Conservation (phyloP, 2,888 invertebrate species). For the Odontocerum albicorne region DNA sequence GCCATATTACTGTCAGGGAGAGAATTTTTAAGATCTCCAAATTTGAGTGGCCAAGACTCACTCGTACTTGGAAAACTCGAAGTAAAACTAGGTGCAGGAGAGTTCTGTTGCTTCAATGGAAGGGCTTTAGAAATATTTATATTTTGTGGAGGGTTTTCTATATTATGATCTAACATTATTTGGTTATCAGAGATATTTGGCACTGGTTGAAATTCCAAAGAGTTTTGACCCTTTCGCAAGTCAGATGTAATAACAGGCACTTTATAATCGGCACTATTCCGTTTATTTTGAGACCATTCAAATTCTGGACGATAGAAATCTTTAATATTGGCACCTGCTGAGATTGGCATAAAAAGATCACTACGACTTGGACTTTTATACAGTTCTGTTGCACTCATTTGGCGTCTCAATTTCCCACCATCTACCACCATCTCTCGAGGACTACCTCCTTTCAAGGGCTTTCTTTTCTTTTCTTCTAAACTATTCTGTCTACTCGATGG, state of each 20-base stretch:
- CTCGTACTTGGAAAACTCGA: conserved; percentile 15
- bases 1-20: conserved; percentile 45
- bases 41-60: conserved; percentile 45
- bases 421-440: conserved; percentile 43
- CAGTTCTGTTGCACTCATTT: conserved; percentile 49
- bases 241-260: conserved; percentile 25
- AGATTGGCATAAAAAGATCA: conserved; percentile 53
- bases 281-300: conserved; percentile 28
- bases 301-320: conserved; percentile 44
- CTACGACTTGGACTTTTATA: conserved; percentile 42
- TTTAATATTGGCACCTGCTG: conserved; percentile 54
- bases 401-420: conserved; percentile 43
- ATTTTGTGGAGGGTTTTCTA: conserved; percentile 20
- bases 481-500: conserved; percentile 16
- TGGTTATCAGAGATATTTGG: conserved; percentile 33
- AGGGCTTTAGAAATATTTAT: conserved; percentile 11
- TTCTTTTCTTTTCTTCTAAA: conserved; percentile 16
- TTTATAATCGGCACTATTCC: conserved; percentile 21
- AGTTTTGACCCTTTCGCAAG: conserved; percentile 25
- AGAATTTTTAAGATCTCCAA: conserved; percentile 54
- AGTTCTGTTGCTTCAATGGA: conserved; percentile 37
- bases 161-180: conserved; percentile 30
- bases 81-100: conserved; percentile 20
- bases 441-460: conserved; percentile 38
- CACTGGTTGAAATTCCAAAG: conserved; percentile 34